phyloP scores from a whole-genome alignment of 2,113 vertebrate species.

The Lepus americanus region DNA sequence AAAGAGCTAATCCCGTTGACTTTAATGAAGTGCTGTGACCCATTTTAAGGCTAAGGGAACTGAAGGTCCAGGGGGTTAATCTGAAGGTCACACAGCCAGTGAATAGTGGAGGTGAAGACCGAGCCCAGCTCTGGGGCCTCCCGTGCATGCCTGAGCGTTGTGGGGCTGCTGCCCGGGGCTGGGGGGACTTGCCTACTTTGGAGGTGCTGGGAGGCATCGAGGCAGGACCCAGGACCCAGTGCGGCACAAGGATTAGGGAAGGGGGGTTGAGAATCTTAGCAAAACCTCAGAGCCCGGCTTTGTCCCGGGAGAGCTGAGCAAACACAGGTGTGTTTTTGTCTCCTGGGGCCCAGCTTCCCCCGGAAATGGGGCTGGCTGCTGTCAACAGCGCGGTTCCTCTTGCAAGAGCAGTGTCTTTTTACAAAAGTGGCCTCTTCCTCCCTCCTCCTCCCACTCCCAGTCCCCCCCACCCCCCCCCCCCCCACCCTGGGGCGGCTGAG shows the following conservation, averaged over 20 bases:
- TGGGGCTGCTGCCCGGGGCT: too few relatives aligned
- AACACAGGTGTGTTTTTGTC: conserved; percentile 70
- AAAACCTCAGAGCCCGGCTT: background rate
- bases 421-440: conserved; percentile 44
- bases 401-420: conserved; percentile 51
- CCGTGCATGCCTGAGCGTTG: background rate
- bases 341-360: background rate
- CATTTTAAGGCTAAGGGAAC: background rate
- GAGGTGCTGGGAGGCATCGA: background rate
- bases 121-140: background rate
- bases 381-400: conserved; percentile 71
- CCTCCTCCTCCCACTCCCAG: background rate
- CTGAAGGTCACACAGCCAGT: background rate
- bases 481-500: background rate
- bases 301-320: conserved; percentile 30
- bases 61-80: background rate
- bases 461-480: background rate
- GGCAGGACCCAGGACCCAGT: background rate
- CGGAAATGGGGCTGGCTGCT: conserved; percentile 68
- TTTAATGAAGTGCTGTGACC: background rate
- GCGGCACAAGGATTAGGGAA: background rate
- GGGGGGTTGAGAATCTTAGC: background rate
- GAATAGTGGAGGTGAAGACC: background rate
- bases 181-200: background rate
- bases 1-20: background rate